Evolutionary conservation across 2,113 vertebrate genomes (phyloP).

Genomic region (Oenanthe melanoleuca): DNA sequence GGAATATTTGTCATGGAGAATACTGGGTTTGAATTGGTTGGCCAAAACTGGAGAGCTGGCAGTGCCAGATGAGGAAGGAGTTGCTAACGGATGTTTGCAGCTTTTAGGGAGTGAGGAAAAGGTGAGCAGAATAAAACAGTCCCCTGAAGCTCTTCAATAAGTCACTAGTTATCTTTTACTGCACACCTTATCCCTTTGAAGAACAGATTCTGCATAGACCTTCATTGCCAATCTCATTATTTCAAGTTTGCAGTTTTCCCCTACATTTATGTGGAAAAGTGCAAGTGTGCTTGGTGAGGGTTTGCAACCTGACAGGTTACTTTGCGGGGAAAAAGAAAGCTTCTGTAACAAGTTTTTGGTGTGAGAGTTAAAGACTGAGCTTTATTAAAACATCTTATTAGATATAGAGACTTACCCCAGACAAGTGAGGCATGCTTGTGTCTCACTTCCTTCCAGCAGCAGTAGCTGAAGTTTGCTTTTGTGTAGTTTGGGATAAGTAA

Average conservation of each 20-base stretch:
- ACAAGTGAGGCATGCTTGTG: not conserved
- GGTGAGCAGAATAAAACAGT: not conserved
- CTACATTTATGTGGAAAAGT: not conserved
- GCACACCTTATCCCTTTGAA: not conserved
- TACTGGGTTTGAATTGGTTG: not conserved
- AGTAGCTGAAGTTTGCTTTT: not conserved
- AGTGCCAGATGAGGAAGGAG: not conserved
- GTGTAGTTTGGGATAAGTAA: not conserved
- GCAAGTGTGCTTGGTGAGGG: not conserved
- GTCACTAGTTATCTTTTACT: not conserved
- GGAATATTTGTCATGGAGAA: not conserved
- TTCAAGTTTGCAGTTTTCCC: not conserved
- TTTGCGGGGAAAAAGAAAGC: not conserved
- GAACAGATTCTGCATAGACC: not conserved
- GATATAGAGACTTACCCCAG: not conserved
- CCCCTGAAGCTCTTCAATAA: not conserved
- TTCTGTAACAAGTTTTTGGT: not conserved
- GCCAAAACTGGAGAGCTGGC: not conserved
- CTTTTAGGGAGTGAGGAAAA: not conserved
- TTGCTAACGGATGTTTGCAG: not conserved
- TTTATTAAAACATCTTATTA: not conserved
- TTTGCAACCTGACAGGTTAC: not conserved
- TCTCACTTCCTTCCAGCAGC: not conserved
- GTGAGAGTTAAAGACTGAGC: not conserved
- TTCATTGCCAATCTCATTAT: not conserved